phyloP scores from a whole-genome alignment of 2,888 invertebrate genomes.

The Ethmia dodecea region DNA sequence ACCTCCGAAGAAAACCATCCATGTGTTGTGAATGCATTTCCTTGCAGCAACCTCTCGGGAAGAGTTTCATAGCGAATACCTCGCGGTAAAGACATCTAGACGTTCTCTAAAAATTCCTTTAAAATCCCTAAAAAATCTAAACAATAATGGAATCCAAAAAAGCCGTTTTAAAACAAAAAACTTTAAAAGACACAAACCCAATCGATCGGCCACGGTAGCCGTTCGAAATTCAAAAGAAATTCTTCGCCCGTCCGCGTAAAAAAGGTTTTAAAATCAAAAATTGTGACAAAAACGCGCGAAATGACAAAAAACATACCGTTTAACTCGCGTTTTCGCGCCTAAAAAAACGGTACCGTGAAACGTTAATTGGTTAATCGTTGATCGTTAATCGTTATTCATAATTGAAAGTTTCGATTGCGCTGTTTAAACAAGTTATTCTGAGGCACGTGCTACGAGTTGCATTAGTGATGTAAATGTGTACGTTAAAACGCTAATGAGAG shows the following conservation, averaged over 20 bases:
- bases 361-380: slow-evolving; percentile 31
- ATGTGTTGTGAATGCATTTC: slow-evolving; percentile 76
- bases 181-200: slow-evolving; percentile 26
- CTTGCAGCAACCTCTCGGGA: slow-evolving; percentile 77
- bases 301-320: slow-evolving; percentile 12
- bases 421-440: slow-evolving; percentile 24
- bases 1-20: slow-evolving; percentile 61
- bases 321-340: slow-evolving; percentile 34
- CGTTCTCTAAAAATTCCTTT: slow-evolving; percentile 49
- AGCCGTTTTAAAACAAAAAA: slow-evolving; percentile 21
- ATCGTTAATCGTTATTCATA: slow-evolving; percentile 28
- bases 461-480: slow-evolving; percentile 72
- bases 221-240: slow-evolving; percentile 46
- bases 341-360: slow-evolving; percentile 28
- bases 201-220: slow-evolving; percentile 53
- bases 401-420: slow-evolving; percentile 52
- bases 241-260: slow-evolving; percentile 59
- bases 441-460: slow-evolving; percentile 45
- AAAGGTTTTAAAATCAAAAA: slow-evolving; percentile 46
- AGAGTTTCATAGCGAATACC: slow-evolving; percentile 78
- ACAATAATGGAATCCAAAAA: slow-evolving; percentile 28
- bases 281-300: slow-evolving; percentile 34
- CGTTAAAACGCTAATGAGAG: slow-evolving; percentile 66
- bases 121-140: slow-evolving; percentile 30
- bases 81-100: slow-evolving; percentile 75